Evolutionary conservation across 2,113 vertebrate genomes (phyloP).

Genomic region (Corvus moneduloides): DNA sequence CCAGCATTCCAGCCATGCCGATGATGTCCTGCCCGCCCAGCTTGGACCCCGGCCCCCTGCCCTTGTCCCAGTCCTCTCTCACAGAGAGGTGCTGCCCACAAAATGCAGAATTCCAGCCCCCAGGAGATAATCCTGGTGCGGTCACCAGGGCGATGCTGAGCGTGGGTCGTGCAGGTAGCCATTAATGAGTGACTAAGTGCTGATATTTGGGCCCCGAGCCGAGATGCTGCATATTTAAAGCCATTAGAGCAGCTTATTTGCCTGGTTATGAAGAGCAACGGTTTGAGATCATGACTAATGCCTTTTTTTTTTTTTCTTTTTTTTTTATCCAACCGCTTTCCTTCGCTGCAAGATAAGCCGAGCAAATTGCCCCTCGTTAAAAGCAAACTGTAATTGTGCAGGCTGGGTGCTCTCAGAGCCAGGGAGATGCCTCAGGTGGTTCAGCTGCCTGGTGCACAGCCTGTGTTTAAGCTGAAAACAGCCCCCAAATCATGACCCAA

Average conservation of each 20-base stretch:
- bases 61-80: not conserved
- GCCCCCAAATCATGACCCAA: not conserved
- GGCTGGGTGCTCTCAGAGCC: not conserved
- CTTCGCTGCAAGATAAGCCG: not conserved
- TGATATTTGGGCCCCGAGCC: conserved; percentile 31
- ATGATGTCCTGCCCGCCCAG: not conserved
- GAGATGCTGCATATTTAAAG: conserved; percentile 49
- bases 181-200: conserved; percentile 53
- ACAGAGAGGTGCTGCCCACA: not conserved
- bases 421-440: not conserved
- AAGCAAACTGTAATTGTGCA: not conserved
- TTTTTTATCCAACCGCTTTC: not conserved
- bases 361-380: conserved; percentile 43
- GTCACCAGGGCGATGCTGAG: conserved; percentile 17
- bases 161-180: conserved; percentile 26
- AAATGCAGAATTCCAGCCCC: not conserved
- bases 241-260: conserved; percentile 37
- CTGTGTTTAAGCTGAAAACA: not conserved
- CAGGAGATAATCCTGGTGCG: not conserved
- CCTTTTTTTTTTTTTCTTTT: not conserved
- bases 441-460: not conserved
- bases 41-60: not conserved
- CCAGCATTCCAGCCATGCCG: not conserved
- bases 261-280: conserved; percentile 4
- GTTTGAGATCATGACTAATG: conserved; percentile 54